A percentile compares a stretch with the other conserved stretches of the same genome.
Evolutionary conservation across 2,797 vertebrate species (phyloP).

Genomic region (Parauchenoglanis ngamensis): DNA sequence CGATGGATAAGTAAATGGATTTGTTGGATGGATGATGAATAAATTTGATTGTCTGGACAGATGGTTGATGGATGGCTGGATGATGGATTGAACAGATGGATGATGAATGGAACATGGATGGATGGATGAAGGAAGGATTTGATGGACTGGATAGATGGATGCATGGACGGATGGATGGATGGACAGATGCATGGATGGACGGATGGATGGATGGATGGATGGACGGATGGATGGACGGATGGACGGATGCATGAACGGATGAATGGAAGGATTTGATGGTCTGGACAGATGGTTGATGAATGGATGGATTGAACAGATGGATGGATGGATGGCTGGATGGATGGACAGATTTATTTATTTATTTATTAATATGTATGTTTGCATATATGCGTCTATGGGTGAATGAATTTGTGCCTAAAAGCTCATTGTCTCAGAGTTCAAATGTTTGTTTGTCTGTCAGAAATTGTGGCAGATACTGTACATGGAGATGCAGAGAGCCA

Average conservation of each 20-base stretch:
- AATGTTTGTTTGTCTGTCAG: not conserved
- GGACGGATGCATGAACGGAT: too few species aligned
- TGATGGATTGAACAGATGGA: not conserved
- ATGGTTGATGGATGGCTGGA: too few species aligned
- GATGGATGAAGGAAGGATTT: not conserved
- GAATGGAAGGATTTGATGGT: not conserved
- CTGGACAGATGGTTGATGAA: not conserved
- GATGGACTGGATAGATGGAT: not conserved
- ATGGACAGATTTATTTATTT: not conserved
- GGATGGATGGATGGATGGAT: too few species aligned
- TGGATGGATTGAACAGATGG: not conserved
- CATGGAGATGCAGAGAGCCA: not conserved
- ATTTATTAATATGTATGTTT: too few species aligned
- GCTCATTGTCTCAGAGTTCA: not conserved
- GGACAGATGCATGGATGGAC: not conserved
- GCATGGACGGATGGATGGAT: not conserved
- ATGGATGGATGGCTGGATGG: not conserved
- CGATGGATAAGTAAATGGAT: not conserved
- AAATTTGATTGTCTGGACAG: not conserved
- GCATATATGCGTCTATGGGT: too few species aligned
- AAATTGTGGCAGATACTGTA: not conserved
- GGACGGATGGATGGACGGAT: not conserved
- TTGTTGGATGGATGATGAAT: not conserved
- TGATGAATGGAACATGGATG: too few species aligned
- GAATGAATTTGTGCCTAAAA: too few species aligned